Conservation (phyloP, 1,140 invertebrate genomes). For the Ericerus pela region DNA sequence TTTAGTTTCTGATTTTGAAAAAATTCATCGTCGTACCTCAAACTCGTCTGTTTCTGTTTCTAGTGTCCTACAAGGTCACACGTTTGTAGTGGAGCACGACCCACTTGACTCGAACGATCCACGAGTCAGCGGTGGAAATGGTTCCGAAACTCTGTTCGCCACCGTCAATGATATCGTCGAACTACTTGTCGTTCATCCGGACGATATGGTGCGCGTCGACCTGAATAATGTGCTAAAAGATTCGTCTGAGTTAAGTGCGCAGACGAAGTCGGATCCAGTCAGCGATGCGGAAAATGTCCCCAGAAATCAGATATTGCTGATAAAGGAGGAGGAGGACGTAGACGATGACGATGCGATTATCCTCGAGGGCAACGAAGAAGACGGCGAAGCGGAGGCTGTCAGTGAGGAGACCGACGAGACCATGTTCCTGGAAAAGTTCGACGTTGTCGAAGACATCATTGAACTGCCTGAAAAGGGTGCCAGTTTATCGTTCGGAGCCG, state of each 20-base stretch:
- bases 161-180: not conserved
- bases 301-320: not conserved
- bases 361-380: not conserved
- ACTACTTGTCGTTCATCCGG: not conserved
- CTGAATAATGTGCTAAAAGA: not conserved
- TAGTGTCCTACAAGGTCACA: no score
- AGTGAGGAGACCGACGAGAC: not conserved
- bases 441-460: not conserved
- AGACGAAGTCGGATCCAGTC: not conserved
- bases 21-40: no score
- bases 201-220: not conserved
- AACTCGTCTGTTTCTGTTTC: no score
- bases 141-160: no score
- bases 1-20: no score
- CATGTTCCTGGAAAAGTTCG: not conserved
- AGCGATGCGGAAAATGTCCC: not conserved
- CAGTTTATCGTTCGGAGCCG: no score
- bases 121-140: no score
- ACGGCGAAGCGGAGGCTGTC: not conserved
- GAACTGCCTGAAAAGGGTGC: not conserved
- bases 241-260: not conserved
- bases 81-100: no score
- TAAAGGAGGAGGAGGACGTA: not conserved
- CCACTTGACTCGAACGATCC: no score
- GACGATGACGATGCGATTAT: not conserved